Percentiles rank a stretch among this genome's conserved stretches.
Conservation (phyloP, 1,140 invertebrate species). For the Lordiphosa clarofinis region DNA sequence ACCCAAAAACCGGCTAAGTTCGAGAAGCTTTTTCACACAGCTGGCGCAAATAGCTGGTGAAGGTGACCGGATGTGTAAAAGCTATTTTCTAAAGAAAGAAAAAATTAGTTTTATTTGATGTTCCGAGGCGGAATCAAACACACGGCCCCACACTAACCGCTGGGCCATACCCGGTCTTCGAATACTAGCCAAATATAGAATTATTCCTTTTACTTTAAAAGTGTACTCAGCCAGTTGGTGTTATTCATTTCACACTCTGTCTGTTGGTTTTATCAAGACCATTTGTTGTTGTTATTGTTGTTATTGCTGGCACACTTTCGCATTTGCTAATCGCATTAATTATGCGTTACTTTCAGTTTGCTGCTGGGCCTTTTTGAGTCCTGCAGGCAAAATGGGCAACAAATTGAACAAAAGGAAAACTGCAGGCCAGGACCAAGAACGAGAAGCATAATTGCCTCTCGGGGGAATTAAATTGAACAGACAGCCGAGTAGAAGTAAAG, state of each 20-base stretch:
- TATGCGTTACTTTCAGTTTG: conserved; percentile 65
- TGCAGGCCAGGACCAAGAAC: conserved; percentile 22
- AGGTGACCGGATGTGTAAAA: too few relatives aligned
- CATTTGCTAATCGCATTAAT: conserved; percentile 76
- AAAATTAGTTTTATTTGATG: too few relatives aligned
- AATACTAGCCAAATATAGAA: too few relatives aligned
- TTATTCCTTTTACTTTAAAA: background rate
- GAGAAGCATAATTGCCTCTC: conserved; percentile 61
- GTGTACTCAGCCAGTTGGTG: background rate
- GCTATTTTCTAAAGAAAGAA: too few relatives aligned
- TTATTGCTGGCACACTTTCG: conserved; percentile 71
- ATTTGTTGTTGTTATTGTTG: conserved; percentile 69
- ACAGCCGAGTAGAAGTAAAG: conserved; percentile 30
- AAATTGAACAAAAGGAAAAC: conserved; percentile 56
- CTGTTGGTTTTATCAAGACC: conserved; percentile 42
- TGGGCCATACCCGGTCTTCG: too few relatives aligned
- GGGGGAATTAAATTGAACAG: conserved; percentile 65
- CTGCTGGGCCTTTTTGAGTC: conserved; percentile 64
- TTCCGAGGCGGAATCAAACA: too few relatives aligned
- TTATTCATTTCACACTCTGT: background rate
- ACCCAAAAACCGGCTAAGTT: too few relatives aligned
- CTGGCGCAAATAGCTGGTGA: too few relatives aligned
- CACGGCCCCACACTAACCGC: too few relatives aligned
- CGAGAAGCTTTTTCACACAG: too few relatives aligned
- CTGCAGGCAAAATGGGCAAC: conserved; percentile 59